Conservation (phyloP, 2,888 invertebrate genomes). For the Cantharis rufa region DNA sequence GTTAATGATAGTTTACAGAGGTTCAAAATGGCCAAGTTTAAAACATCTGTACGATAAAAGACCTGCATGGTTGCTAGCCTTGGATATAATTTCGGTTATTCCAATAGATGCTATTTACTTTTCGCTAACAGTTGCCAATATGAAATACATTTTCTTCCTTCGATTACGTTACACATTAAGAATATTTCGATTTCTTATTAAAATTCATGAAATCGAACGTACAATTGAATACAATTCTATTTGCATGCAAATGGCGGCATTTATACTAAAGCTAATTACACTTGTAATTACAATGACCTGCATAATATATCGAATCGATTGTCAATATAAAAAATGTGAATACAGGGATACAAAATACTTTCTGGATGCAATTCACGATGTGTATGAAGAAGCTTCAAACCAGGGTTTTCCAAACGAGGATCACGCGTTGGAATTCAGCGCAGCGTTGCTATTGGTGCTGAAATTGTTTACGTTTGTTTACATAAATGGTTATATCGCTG, state of each 20-base stretch:
- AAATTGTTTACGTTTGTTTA: not conserved
- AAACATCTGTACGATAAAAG: constrained; percentile 20
- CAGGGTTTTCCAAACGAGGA: not conserved
- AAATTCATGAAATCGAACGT: not conserved
- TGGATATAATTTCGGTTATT: constrained; percentile 23
- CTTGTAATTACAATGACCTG: not conserved
- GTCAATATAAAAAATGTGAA: not conserved
- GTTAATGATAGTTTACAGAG: constrained; percentile 25
- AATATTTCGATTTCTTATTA: constrained; percentile 20
- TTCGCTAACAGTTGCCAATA: constrained; percentile 9
- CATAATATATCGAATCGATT: not conserved
- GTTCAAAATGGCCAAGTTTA: constrained; percentile 18
- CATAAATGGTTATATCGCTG: not conserved
- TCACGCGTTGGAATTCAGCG: not conserved
- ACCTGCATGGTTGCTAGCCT: not conserved
- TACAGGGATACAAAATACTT: not conserved
- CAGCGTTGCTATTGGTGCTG: not conserved
- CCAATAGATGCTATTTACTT: constrained; percentile 26
- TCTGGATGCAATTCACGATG: accelerated
- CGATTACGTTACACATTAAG: constrained; percentile 33
- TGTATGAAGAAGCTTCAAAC: not conserved
- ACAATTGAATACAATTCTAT: not conserved
- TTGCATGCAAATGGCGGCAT: not conserved
- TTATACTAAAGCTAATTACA: not conserved
- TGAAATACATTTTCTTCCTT: constrained; percentile 11